These are phyloP conservation scores for Tachysurus vachellii DNA, from an alignment of 2,113 vertebrate species.

Conservation along the genomic window DNA sequence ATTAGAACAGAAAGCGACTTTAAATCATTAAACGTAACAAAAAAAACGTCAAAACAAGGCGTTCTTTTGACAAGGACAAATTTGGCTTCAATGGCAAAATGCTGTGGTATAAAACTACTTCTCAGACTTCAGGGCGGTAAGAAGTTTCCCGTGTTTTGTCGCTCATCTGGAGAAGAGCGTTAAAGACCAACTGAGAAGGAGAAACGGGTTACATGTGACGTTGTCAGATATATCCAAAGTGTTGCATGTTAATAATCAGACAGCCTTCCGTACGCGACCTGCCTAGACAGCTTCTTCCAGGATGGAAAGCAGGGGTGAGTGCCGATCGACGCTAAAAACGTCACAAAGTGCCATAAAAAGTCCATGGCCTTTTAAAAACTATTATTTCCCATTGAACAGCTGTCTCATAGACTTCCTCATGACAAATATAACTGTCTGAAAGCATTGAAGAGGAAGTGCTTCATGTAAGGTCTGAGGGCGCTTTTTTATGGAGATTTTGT, in stretches of 20 bases:
- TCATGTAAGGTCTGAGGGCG: background rate
- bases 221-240: background rate
- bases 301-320: background rate
- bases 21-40: background rate
- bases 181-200: background rate
- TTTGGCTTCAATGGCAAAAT: background rate
- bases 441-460: conserved; percentile 42
- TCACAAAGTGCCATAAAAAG: background rate
- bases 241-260: background rate
- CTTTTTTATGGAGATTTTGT: background rate
- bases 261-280: background rate
- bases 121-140: background rate
- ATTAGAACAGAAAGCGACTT: background rate
- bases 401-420: conserved; percentile 34
- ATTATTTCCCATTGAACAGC: conserved; percentile 38
- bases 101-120: background rate
- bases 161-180: background rate
- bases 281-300: background rate
- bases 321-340: background rate
- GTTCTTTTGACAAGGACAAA: background rate
- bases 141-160: background rate
- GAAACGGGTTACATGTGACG: background rate
- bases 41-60: background rate
- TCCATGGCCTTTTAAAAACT: background rate
- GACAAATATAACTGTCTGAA: conserved; percentile 36